These are phyloP conservation scores for Pseudomyrmex pallidus DNA, from an alignment of 1,140 invertebrate genomes.

Conservation along the genomic window DNA sequence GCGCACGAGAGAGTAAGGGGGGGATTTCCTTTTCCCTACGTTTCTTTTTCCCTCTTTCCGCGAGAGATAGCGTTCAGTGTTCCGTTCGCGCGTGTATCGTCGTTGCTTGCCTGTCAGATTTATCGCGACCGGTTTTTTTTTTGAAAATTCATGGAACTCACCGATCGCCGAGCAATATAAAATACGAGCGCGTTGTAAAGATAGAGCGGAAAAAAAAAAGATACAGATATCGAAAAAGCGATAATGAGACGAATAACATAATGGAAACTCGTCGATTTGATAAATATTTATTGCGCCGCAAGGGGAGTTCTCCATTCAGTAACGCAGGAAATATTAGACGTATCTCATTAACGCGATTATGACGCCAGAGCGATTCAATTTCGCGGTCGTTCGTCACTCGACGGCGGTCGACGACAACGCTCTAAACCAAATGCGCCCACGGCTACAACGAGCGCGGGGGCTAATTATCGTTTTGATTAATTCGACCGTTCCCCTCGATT, in stretches of 20 bases:
- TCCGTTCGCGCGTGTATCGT: neutral
- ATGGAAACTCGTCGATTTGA: no score
- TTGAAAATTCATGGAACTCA: neutral
- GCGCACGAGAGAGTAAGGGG: neutral
- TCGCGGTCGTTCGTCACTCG: constrained; percentile 9
- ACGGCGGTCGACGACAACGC: neutral
- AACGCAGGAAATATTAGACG: neutral
- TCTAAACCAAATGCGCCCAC: neutral
- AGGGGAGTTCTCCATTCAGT: no score
- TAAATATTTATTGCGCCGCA: no score
- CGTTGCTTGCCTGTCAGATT: constrained; percentile 10
- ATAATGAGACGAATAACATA: no score
- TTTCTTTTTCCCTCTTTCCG: neutral
- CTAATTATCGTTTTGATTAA: constrained; percentile 50
- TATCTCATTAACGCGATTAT: constrained; percentile 41
- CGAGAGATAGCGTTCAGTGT: constrained; percentile 34
- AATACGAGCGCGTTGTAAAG: no score
- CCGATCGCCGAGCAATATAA: neutral
- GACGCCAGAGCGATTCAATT: constrained; percentile 15
- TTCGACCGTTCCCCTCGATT: constrained; percentile 9
- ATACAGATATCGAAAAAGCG: no score
- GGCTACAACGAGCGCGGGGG: neutral
- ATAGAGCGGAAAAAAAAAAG: no score
- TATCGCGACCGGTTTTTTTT: constrained; percentile 7
- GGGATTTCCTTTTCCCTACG: neutral